Base-by-base conservation (phyloP, 1,140 invertebrate species). In the Papilio polytes region DNA sequence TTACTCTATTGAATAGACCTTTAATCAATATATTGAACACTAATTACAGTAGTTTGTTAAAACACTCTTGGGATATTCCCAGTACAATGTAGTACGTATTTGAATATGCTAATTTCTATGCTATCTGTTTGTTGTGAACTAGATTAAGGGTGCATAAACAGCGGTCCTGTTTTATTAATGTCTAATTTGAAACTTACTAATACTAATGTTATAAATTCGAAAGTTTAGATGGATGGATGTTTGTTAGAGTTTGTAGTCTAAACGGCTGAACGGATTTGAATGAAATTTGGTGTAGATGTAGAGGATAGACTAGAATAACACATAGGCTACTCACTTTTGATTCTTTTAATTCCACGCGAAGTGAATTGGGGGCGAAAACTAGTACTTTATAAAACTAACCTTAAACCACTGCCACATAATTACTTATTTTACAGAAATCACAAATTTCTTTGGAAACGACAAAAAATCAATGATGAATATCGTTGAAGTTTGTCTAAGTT, bases 41-140 rank as follows among this genome's bases (percentile, higher is more conserved):
- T 74, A 22, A 76, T 48, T 76, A 46, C 2, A 53, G 51, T 51
- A 20, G 72, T 36, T 72, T 79, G 56, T 20, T 63, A 84, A 84
- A 85, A 48, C 46, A 26, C 74, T 46, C 46, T 31, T 15, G 74
- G 74, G 74, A 76, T 26, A 26, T 26, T 26, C 26, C 26, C 26
- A 26, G 26, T 15, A 26, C 26, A 26, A 1, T 76, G 51, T 46
- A 12, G 31, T 26, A 18, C 22, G 46, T 26, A 76, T 53, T 48
- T 51, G n/a, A 48, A 76, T 53, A 51, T 76, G 46, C 46, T 76
- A 76, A 76, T 76, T 76, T 76, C 44, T 46, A 76, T 44, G 74
- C 44, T 22, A 76, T 26, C 46, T 44, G 18, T n/a, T 1, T n/a
- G 4, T 7, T 51, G 46, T 20, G 2, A 22, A 74, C 44, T 76